Base-by-base conservation (phyloP, 30 jellyfish, hydroid and myxozoan species). In the Catostylus mosaicus region DNA sequence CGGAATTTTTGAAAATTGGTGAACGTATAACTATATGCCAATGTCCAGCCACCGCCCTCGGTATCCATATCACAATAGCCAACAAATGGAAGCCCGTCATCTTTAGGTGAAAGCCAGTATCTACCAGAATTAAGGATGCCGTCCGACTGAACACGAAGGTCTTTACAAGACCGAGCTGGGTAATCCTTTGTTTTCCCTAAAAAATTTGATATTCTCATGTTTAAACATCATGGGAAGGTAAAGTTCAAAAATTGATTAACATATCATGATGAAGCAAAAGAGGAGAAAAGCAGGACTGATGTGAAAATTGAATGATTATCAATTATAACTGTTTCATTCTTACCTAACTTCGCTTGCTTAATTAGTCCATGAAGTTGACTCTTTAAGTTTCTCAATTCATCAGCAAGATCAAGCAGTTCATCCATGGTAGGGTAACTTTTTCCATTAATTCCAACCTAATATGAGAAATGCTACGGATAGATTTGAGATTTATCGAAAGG, bases 31-130 rank as follows among this genome's bases (percentile, higher is more conserved):
- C 90, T 69, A 69, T 92, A 86, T 36, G 88, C 96, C 46, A 92
- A 61, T 4, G 96, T 81, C 98, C 98, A 92, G 57, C 98, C 98
- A 19, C 98, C 98, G 0, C 75, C 67, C 22, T 77, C 92, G 1
- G 83, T 86, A 5, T 92, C 97, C 98, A 92, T 92, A 57, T 92
- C 90, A 67, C 98, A 92, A 51, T 92, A 92, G 45, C 97, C 97
- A 86, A 92, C 59, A 57, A 92, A 92, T 5, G 98, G 96, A 20
- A 62, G 23, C 48, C 89, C 97, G 35, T 76, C 73, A 45, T 77
- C 77, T 26, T 54, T 64, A 0, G 98, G 98, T 26, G 95, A 79
- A 22, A 92, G 73, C 98, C 98, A 92, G 56, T 86, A 92, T 33
- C 90, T 72, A 31, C 98, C 98, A 0, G 98, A 92, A 33, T 92